Conservation (phyloP, 2,888 invertebrate species). For the Xestoiulus laeticollis region DNA sequence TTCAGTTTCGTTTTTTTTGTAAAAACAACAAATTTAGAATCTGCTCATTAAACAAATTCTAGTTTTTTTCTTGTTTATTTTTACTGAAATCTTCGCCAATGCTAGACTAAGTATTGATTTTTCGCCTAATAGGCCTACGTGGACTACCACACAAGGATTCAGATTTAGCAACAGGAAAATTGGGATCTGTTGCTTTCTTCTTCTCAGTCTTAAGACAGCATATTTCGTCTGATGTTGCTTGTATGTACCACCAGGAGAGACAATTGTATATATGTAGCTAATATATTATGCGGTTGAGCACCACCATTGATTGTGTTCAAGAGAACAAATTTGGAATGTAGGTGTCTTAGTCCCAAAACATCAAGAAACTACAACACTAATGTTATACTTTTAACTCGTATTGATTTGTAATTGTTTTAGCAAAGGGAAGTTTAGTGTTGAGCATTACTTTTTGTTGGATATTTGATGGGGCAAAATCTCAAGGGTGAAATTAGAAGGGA, state of each 20-base stretch:
- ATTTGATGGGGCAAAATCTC: background rate
- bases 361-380: background rate
- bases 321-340: background rate
- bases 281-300: too few relatives aligned
- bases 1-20: background rate
- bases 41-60: conserved; percentile 2
- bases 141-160: background rate
- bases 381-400: background rate
- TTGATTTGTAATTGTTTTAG: background rate
- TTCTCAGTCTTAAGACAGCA: background rate
- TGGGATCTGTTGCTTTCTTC: conserved; percentile 9
- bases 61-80: background rate
- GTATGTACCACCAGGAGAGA: background rate
- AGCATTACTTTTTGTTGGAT: background rate
- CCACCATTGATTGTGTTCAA: background rate
- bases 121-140: background rate
- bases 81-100: background rate
- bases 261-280: background rate
- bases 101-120: conserved; percentile 15
- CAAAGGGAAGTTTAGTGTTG: background rate
- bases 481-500: background rate
- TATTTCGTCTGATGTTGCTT: background rate
- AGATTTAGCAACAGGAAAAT: conserved; percentile 33
- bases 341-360: background rate
- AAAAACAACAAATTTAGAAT: background rate